A percentile compares a stretch with the other conserved stretches of the same genome.
phyloP scores from a whole-genome alignment of 2,888 invertebrate species.

The Drosophila percnosoma region DNA sequence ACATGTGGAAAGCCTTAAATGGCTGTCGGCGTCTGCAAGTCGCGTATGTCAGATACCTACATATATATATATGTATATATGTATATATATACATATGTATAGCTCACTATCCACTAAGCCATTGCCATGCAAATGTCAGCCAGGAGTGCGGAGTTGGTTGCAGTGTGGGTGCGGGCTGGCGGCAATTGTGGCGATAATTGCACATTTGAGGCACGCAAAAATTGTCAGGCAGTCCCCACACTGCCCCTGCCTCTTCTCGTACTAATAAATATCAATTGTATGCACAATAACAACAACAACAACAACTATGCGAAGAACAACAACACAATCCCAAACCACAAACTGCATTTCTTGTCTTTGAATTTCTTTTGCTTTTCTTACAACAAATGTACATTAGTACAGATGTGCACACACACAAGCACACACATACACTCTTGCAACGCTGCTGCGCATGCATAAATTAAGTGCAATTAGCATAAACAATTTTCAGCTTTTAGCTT shows the following conservation, averaged over 20 bases:
- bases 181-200: slow-evolving; percentile 61
- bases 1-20: slow-evolving; percentile 57
- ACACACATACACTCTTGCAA: slow-evolving; percentile 8
- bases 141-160: not conserved
- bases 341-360: slow-evolving; percentile 45
- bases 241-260: slow-evolving; percentile 22
- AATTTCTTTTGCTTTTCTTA: slow-evolving; percentile 52
- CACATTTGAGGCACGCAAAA: slow-evolving; percentile 66
- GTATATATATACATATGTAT: not conserved
- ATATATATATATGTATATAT: not conserved
- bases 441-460: slow-evolving; percentile 67
- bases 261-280: slow-evolving; percentile 68
- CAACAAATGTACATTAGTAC: slow-evolving; percentile 21
- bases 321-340: slow-evolving; percentile 14
- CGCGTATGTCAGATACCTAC: slow-evolving; percentile 41
- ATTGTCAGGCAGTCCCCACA: slow-evolving; percentile 15
- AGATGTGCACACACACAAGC: slow-evolving; percentile 14
- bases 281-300: slow-evolving; percentile 28
- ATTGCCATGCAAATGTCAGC: slow-evolving; percentile 51
- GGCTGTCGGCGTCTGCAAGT: slow-evolving; percentile 56
- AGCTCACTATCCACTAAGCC: not conserved
- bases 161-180: slow-evolving; percentile 23
- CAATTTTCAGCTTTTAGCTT: slow-evolving; percentile 76
- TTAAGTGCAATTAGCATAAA: slow-evolving; percentile 81
- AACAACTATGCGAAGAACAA: slow-evolving; percentile 12